Evolutionary conservation across 1,140 invertebrate species (phyloP).

Genomic region (Drosophila pseudoobscura): DNA sequence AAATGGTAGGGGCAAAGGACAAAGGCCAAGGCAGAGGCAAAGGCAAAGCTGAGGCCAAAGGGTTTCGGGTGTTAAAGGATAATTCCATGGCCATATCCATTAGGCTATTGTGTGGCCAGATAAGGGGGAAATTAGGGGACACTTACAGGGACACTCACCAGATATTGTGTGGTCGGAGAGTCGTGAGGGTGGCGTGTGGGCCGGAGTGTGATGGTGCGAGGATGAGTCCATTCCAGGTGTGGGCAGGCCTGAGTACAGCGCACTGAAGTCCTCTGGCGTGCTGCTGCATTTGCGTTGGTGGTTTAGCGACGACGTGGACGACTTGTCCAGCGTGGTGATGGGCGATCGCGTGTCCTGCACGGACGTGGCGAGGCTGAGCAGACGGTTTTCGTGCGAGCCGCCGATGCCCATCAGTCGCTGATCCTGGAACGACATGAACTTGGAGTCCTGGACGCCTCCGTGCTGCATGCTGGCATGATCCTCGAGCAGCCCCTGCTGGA

Average conservation of each 20-base stretch:
- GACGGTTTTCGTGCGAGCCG: slow-evolving; percentile 83
- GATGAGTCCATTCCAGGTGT: slow-evolving; percentile 83
- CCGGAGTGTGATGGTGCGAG: slow-evolving; percentile 85
- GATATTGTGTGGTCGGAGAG: slow-evolving; percentile 83
- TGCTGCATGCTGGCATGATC: slow-evolving; percentile 86
- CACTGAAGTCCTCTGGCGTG: slow-evolving; percentile 91
- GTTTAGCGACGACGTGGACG: slow-evolving; percentile 83
- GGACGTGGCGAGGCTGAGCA: slow-evolving; percentile 78
- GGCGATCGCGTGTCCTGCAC: slow-evolving; percentile 83
- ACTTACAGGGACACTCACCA: slow-evolving; percentile 57
- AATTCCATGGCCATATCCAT: slow-evolving; percentile 34
- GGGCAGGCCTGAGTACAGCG: slow-evolving; percentile 87
- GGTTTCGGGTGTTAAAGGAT: slow-evolving; percentile 41
- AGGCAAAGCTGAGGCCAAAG: slow-evolving; percentile 8
- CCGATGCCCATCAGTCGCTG: slow-evolving; percentile 84
- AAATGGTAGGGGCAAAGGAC: slow-evolving; percentile 2
- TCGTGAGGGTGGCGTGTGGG: slow-evolving; percentile 85
- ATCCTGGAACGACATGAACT: slow-evolving; percentile 84
- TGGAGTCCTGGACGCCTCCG: slow-evolving; percentile 79
- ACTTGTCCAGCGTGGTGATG: slow-evolving; percentile 83
- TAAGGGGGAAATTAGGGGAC: slow-evolving; percentile 2
- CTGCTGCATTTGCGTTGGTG: slow-evolving; percentile 90
- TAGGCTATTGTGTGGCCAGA: slow-evolving; percentile 25
- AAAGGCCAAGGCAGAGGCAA: background rate
- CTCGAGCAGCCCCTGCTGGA: slow-evolving; percentile 88